Evolutionary conservation across 2,888 invertebrate species (phyloP).

Genomic region (Pilophorus perplexus): DNA sequence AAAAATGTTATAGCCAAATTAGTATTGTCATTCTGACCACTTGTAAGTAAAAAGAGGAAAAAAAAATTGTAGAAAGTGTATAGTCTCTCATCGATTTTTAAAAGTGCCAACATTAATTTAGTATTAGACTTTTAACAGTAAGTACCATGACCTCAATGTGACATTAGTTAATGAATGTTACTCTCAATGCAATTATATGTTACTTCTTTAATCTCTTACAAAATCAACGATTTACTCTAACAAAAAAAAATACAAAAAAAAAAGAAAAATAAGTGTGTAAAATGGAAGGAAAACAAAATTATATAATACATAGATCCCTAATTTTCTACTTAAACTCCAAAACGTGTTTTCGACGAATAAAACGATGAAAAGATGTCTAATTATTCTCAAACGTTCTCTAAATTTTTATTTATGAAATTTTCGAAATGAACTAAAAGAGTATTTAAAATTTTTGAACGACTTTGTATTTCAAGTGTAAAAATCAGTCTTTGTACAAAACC

Average conservation of each 20-base stretch:
- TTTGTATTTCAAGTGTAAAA: conserved; percentile 34
- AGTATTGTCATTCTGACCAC: conserved; percentile 45
- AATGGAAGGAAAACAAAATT: conserved; percentile 23
- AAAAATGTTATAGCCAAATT: conserved; percentile 45
- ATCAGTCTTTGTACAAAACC: conserved; percentile 39
- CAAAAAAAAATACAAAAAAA: too few relatives aligned
- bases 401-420: conserved; percentile 16
- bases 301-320: conserved; percentile 19
- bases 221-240: conserved; percentile 39
- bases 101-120: conserved; percentile 46
- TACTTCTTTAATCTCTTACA: conserved; percentile 39
- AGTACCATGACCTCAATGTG: conserved; percentile 44
- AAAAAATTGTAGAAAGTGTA: conserved; percentile 46
- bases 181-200: conserved; percentile 39
- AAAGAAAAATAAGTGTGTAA: conserved; percentile 15
- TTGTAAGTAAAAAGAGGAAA: conserved; percentile 39
- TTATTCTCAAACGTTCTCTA: neutral
- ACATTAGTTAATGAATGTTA: conserved; percentile 40
- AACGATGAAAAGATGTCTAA: neutral
- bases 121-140: conserved; percentile 39
- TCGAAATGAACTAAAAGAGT: conserved; percentile 7
- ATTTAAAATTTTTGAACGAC: neutral
- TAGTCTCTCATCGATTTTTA: conserved; percentile 47
- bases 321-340: conserved; percentile 28
- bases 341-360: neutral